Base-by-base conservation (phyloP, 1,140 invertebrate genomes). In the Oryctes rhinoceros region DNA sequence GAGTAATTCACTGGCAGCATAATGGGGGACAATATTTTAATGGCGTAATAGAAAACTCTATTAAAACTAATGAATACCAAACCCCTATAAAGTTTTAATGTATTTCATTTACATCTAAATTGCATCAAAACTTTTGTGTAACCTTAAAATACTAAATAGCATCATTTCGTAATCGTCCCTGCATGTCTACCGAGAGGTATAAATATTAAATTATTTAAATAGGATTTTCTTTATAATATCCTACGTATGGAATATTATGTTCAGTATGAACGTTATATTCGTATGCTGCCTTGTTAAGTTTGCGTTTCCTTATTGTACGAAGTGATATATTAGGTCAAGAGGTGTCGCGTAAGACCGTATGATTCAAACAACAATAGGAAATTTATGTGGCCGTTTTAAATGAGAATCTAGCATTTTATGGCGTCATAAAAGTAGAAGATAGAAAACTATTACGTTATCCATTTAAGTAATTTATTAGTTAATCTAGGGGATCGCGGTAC, bases 191-290 rank as follows among this genome's bases (percentile, higher is more conserved):
- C 65, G 65, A 71, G 65, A 35, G 65, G 37, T 71, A 71, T 71
- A 71, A 71, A 71, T 24, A 71, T 71, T 71, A 71, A 71, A 71
- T 71, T 71, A 71, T 71, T 71, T 71, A 71, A 71, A 71, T 71
- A 24, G 65, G 35, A 24, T 71, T 24, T 71, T 24, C 65, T 71
- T 71, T 71, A 9, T 71, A 37, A 37, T 71, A 71, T 71, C 37
- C 65, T 37, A 4, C 24, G 5, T 44, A 44, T 44, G 39, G 39
- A 44, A 4, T 44, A 44, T 44, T 3, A 44, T 44, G 9, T 44
- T 44, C 39, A 44, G 39, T 44, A 10, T 44, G 39, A 44, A 10
- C 49, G n/a, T 15, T 18, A 5, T 20, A 62, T 62, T 62, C 53
- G 15, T 62, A 62, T 7, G 20, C 20, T 62, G 20, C 0, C 53